These are phyloP conservation scores for Diadumene lineata DNA, from an alignment of 92 coral and sea anemone genomes.

Conservation along the genomic window DNA sequence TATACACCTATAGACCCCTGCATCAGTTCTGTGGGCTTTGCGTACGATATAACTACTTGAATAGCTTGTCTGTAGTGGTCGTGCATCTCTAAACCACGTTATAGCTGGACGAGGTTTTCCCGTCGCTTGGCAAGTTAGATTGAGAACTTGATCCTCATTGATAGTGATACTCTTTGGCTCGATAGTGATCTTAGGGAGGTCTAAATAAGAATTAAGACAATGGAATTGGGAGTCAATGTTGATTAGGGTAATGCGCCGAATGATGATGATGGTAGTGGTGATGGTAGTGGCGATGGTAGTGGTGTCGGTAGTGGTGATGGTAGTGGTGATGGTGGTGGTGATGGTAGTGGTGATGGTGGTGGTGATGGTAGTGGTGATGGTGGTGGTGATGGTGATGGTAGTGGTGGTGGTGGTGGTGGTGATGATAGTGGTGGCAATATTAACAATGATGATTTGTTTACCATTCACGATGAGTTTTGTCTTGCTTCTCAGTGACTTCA, in stretches of 20 bases:
- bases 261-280: not conserved
- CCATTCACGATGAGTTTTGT: conserved; percentile 29
- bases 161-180: not conserved
- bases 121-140: conserved; percentile 10
- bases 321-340: not conserved
- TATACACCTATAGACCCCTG: conserved; percentile 39
- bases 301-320: not conserved
- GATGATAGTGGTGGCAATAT: not conserved
- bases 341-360: not conserved
- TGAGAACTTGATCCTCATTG: conserved; percentile 5
- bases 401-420: not conserved
- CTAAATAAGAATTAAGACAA: not conserved
- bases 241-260: not conserved
- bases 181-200: conserved; percentile 15
- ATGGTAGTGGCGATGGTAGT: not conserved
- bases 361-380: not conserved
- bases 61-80: not conserved
- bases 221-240: not conserved
- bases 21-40: conserved; percentile 26
- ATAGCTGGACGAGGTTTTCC: conserved; percentile 22
- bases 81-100: conserved; percentile 16
- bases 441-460: not conserved
- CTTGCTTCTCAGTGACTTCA: not conserved
- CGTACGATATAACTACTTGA: not conserved
- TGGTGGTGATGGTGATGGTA: not conserved